Conservation (phyloP, 1,140 invertebrate species). For the Laupala kohalensis region DNA sequence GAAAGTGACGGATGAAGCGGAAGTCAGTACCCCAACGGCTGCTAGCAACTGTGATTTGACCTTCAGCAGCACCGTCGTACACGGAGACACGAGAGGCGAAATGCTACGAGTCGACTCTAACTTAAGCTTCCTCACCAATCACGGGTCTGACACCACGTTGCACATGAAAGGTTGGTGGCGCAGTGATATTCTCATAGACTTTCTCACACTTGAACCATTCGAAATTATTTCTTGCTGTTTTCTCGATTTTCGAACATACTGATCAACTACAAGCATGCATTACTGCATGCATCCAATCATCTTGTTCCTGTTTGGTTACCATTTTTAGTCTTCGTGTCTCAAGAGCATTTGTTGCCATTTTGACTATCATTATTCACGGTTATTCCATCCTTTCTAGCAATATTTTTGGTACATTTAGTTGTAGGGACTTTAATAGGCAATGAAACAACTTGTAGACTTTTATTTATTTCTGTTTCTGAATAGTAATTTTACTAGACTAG, state of each 20-base stretch:
- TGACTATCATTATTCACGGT: no score
- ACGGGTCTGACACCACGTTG: constrained; percentile 14
- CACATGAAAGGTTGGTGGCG: constrained; percentile 5
- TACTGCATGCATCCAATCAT: not conserved
- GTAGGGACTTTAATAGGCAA: no score
- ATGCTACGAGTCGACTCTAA: constrained; percentile 53
- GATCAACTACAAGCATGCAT: not conserved
- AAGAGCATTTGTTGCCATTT: no score
- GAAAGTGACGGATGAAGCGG: constrained; percentile 27
- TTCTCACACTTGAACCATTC: not conserved
- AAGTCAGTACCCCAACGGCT: not conserved
- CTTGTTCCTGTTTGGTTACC: not conserved
- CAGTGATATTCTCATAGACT: not conserved
- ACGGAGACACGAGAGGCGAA: constrained; percentile 21
- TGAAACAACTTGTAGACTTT: no score
- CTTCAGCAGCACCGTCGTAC: constrained; percentile 28
- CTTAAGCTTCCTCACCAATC: constrained; percentile 34
- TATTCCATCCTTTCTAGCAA: no score
- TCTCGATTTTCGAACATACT: not conserved
- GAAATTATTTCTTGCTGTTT: not conserved
- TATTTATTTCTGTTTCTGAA: no score
- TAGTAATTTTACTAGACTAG: no score
- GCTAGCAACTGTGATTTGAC: constrained; percentile 1
- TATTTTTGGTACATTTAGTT: no score
- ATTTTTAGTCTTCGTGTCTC: no score